Evolutionary conservation across 2,888 invertebrate genomes (phyloP).

Genomic region (Cephalotes varians): DNA sequence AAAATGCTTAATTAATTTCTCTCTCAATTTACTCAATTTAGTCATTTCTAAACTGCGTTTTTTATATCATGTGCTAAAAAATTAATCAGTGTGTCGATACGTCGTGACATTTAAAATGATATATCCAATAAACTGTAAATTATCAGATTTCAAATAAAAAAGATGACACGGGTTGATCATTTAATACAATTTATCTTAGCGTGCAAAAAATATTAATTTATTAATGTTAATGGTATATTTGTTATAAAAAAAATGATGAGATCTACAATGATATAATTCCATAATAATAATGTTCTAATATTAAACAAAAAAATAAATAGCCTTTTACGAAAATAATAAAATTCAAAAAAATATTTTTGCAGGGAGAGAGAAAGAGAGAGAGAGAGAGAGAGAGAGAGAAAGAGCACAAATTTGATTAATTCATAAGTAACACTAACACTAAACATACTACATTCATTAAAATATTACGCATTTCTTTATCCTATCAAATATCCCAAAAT

Average conservation of each 20-base stretch:
- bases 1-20: not conserved
- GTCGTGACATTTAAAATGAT: not conserved
- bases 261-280: not conserved
- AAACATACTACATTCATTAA: not conserved
- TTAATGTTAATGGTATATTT: not conserved
- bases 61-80: not conserved
- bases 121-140: not conserved
- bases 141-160: constrained; percentile 11
- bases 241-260: not conserved
- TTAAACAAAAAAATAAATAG: not conserved
- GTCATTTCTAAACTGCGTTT: not conserved
- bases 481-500: not conserved
- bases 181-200: not conserved
- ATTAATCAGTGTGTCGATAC: not conserved
- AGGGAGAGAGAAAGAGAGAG: too few relatives aligned
- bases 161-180: not conserved
- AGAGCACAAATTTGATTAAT: not conserved
- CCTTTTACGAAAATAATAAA: not conserved
- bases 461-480: not conserved
- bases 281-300: not conserved
- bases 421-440: not conserved
- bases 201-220: not conserved
- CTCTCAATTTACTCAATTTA: not conserved
- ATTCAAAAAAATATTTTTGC: not conserved
- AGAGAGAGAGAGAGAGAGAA: too few relatives aligned